Percentiles rank a stretch among this genome's conserved stretches.
phyloP scores from a whole-genome alignment of 1,140 invertebrate genomes.

The Micrasema longulum region DNA sequence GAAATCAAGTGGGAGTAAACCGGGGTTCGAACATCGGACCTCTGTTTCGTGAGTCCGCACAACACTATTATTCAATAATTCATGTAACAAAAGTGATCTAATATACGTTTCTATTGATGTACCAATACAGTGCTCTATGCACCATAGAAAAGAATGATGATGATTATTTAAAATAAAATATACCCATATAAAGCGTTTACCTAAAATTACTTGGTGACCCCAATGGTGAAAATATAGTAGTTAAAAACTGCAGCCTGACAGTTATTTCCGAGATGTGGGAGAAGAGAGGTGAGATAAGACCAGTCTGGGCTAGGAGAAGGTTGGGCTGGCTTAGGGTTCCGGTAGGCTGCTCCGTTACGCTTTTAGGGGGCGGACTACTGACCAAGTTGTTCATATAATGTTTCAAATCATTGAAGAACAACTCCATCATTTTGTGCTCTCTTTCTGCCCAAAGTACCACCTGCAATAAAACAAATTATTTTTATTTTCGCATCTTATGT shows the following conservation, averaged over 20 bases:
- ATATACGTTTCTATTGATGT: too few relatives aligned
- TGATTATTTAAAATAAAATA: conserved; percentile 12
- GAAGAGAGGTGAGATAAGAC: conserved; percentile 69
- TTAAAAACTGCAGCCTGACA: conserved; percentile 90
- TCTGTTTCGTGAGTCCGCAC: too few relatives aligned
- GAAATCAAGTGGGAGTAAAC: too few relatives aligned
- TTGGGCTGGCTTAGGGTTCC: conserved; percentile 55
- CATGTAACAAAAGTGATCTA: too few relatives aligned
- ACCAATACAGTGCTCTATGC: too few relatives aligned
- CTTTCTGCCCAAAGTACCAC: conserved; percentile 91
- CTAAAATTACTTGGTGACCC: conserved; percentile 90
- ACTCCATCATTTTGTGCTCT: conserved; percentile 90
- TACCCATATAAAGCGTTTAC: conserved; percentile 62
- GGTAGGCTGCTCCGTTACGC: conserved; percentile 49
- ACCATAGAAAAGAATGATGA: too few relatives aligned
- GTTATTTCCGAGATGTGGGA: conserved; percentile 91
- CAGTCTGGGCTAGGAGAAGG: conserved; percentile 51
- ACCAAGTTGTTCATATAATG: conserved; percentile 69
- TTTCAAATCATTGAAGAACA: conserved; percentile 89
- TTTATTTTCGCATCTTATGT: too few relatives aligned
- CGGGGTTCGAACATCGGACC: too few relatives aligned
- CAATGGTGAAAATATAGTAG: conserved; percentile 90
- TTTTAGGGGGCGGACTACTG: conserved; percentile 58
- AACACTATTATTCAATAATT: too few relatives aligned
- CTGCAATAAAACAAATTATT: too few relatives aligned